Conservation (phyloP, 2,797 vertebrate genomes). For the Tenualosa thibaudeaui region DNA sequence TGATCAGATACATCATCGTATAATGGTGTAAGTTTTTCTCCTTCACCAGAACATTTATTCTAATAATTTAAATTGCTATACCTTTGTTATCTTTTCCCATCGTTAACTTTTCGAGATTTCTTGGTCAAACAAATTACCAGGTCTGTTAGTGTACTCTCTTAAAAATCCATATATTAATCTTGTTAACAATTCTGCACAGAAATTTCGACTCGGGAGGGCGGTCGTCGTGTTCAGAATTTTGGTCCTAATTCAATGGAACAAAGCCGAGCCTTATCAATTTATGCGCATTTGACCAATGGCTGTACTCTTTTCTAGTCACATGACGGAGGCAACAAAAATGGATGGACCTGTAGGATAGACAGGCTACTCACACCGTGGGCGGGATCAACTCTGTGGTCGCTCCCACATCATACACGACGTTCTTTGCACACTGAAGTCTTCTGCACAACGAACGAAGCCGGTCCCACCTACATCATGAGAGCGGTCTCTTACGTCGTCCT, state of each 20-base stretch:
- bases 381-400: not conserved
- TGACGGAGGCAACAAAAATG: not conserved
- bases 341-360: constrained; percentile 1
- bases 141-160: no score
- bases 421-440: not conserved
- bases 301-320: constrained; percentile 32
- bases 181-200: constrained; percentile 78
- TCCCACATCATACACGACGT: not conserved
- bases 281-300: constrained; percentile 77
- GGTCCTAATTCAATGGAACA: constrained; percentile 80
- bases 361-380: not conserved
- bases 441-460: constrained; percentile 10
- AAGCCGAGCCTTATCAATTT: constrained; percentile 76
- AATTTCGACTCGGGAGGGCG: constrained; percentile 71
- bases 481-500: not conserved
- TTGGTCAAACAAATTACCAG: not conserved
- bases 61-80: not conserved
- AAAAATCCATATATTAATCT: not conserved
- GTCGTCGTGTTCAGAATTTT: constrained; percentile 66
- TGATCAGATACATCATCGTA: not conserved
- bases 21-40: not conserved
- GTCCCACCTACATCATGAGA: constrained; percentile 5
- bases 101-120: not conserved
- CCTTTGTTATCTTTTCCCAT: not conserved
- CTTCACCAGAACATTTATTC: not conserved